Evolutionary conservation across 2,888 invertebrate species (phyloP).

Genomic region (Balanococcus diminutus): DNA sequence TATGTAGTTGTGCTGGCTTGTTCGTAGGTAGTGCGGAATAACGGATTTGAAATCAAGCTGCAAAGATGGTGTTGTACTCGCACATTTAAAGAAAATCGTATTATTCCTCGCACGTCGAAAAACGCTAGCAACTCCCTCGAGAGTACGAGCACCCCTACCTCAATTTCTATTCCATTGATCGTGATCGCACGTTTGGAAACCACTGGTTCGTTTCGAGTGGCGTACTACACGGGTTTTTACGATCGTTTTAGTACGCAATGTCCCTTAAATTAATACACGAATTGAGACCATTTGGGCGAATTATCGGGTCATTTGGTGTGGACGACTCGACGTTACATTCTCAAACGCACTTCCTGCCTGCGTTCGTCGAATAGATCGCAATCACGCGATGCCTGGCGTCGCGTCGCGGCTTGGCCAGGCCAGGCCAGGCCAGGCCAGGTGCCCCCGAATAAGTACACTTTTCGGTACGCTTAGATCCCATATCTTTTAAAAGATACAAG

Average conservation of each 20-base stretch:
- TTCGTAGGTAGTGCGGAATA: conserved; percentile 23
- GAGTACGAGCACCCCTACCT: neutral
- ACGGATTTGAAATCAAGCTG: neutral
- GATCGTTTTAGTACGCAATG: neutral
- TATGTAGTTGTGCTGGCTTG: conserved; percentile 22
- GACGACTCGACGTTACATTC: neutral
- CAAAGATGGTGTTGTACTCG: neutral
- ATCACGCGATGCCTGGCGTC: neutral
- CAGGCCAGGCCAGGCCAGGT: too few species aligned
- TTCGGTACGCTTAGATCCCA: conserved; percentile 43
- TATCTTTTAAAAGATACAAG: conserved; percentile 52
- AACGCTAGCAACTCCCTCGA: neutral
- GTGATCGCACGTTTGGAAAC: neutral
- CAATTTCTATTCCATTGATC: neutral
- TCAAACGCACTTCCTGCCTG: neutral
- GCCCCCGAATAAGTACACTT: neutral
- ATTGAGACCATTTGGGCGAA: neutral
- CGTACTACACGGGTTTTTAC: neutral
- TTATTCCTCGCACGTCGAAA: neutral
- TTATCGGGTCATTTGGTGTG: neutral
- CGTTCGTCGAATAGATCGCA: neutral
- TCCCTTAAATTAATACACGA: neutral
- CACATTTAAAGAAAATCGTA: neutral
- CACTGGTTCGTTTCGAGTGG: neutral
- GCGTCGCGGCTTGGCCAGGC: neutral